Base-by-base conservation (phyloP, 2,888 invertebrate species). In the Carcina quercana region DNA sequence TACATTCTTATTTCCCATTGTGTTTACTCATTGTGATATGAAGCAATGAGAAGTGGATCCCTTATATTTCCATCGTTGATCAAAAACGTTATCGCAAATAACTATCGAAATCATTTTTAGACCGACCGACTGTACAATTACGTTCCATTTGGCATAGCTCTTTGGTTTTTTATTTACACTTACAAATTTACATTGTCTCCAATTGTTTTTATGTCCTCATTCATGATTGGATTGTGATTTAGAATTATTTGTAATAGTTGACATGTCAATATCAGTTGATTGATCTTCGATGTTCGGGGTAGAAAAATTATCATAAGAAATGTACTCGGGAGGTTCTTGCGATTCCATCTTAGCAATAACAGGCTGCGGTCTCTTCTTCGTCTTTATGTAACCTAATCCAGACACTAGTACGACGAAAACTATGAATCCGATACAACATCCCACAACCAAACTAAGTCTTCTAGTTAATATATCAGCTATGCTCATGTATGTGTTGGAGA, bases 381-480 rank as follows among this genome's bases (percentile, higher is more conserved):
- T 87, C 71, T 95, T 94, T 42, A 94, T 88, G 64, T 94, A 94
- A 14, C 93, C 93, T 42, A 95, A 85, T 26, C 91, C 89, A n/a
- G 94, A 92, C 34, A 94, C 91, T 55, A 95, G 85, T 14, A 94
- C 89, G 31, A 95, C 87, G 61, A 95, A 94, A 29, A 95, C 93
- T 39, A 94, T 87, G 56, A 94, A 91, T 32, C 94, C 94, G 85
- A 95, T 89, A 59, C 92, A 93, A 63, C 93, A 92, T 30, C 95
- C 95, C 34, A 95, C 91, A 50, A 95, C 93, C 44, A 95, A 87
- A 15, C 95, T 94, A 34, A 95, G 84, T 45, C 95, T 87, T 37
- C 94, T 86, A 3, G 93, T 93, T 21, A 95, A 82, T 56, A 95
- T 89, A 38, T 91, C 92, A 45, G 90, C 89, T 25, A 91, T 88